Evolutionary conservation across 2,888 invertebrate genomes (phyloP), one percentile per base, ranked within the genome.

Genomic region (Synanthedon andrenaeformis): DNA sequence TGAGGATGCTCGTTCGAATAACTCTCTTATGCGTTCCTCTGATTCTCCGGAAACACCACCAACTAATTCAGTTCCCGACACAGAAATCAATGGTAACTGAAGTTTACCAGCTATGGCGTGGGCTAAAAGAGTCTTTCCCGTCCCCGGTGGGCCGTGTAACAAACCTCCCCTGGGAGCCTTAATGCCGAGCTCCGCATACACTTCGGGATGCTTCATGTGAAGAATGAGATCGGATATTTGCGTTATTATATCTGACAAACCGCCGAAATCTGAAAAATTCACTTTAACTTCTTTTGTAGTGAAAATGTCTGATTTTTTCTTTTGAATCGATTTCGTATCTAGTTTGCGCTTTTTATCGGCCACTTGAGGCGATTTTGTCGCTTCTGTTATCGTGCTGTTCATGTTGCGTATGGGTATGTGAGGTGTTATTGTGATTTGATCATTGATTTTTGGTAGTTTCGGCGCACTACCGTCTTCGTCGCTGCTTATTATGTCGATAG

Each of bases 11-110:
- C 93, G 91, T 45, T 96, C 94, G 83, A 99, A 99, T 12, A 98
- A 79, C 62, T 96, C 94, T 58, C 98, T 89, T 57, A 99, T 95
- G 62, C 96, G 90, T 70, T 96, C 94, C 79, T 99, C 99, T 0
- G 97, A 97, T 78, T 98, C 97, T 0, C 99, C 99, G 0, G 97
- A 97, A 56, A 99, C 92, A 1, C 98, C 98, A 11, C 95, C 95
- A 3, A 99, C 94, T 56, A 99, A 80, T 79, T 98, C 97, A 0
- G 98, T 96, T 1, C 96, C 96, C 8, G 96, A 92, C 10, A 98
- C 92, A 79, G 96, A 94, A 53, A 99, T 82, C 54, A 98, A 80
- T 0, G 96, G 95, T 49, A 98, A 79, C 60, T 92, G 90, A 48
- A 98, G 79, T 87, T 98, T 95, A 52, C 96, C 95, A 28, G 95